Percentiles rank a stretch among this genome's conserved stretches.
phyloP scores from a whole-genome alignment of 2,888 invertebrate genomes.

The Rotaria socialis region DNA sequence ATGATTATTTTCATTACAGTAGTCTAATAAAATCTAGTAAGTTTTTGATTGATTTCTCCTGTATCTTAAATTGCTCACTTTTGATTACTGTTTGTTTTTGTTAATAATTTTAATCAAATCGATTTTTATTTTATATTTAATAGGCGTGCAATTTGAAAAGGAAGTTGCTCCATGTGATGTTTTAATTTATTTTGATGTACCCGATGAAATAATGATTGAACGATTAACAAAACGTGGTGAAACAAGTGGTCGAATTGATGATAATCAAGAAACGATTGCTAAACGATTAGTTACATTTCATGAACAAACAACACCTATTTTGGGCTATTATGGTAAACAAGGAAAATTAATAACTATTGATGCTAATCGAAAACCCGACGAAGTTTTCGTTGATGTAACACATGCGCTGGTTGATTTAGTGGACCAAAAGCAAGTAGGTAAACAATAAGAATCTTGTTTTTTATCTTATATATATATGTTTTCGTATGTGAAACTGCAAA shows the following conservation, averaged over 20 bases:
- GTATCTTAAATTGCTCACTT: not conserved
- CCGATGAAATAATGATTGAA: slow-evolving; percentile 70
- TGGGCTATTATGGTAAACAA: slow-evolving; percentile 69
- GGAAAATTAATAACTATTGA: slow-evolving; percentile 35
- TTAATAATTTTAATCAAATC: too few relatives aligned
- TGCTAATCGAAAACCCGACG: slow-evolving; percentile 34
- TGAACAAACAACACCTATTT: slow-evolving; percentile 76
- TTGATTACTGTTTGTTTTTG: too few relatives aligned
- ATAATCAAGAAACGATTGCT: slow-evolving; percentile 87
- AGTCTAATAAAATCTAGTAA: not conserved
- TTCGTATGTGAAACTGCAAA: too few relatives aligned
- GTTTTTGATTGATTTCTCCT: not conserved
- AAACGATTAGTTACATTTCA: slow-evolving; percentile 83
- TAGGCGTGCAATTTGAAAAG: slow-evolving; percentile 22
- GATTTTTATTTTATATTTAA: not conserved
- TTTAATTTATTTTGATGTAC: slow-evolving; percentile 41
- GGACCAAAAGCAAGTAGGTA: slow-evolving; percentile 19
- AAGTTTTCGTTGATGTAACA: slow-evolving; percentile 37
- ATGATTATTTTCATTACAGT: not conserved
- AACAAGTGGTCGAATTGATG: slow-evolving; percentile 79
- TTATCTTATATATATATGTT: not conserved
- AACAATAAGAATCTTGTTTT: not conserved
- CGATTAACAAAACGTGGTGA: slow-evolving; percentile 73
- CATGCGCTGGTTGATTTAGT: not conserved
- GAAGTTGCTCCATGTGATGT: slow-evolving; percentile 36